Base-by-base conservation (phyloP, 2,888 invertebrate genomes). In the Apamea monoglypha region DNA sequence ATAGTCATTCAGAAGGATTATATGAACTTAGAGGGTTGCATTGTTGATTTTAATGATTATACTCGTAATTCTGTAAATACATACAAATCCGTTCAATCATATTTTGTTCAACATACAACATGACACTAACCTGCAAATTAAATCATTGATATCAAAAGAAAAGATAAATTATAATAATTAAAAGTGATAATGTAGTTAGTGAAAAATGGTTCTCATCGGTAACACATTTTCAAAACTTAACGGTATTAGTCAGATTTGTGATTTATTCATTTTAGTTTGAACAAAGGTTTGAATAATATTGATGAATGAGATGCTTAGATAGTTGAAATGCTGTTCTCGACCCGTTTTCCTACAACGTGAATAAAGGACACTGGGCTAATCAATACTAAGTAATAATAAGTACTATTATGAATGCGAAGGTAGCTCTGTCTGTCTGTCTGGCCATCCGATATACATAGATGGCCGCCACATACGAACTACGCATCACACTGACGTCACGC, bases 161-260 rank as follows among this genome's bases (percentile, higher is more conserved):
- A 56, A 25, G 2, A 18, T 50, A 0, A 18, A 50, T 50, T 50
- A 18, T 18, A 50, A 18, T 50, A 50, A 50, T 50, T 18, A 18
- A 18, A 50, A 50, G 50, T 18, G 50, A 50, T 7, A 6, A 2
- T 50, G 18, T 56, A 25, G 25, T 56, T 56, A 3, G 32, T 68
- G 47, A 59, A 14, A 79, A 84, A 83, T 74, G 10, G 21, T 40
- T 77, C 21, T 78, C 47, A 74, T 56, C 50, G 12, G 21, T 66
- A 6, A 6, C 7, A 81, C 71, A 29, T 71, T 67, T 68, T 72
- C 61, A 73, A 53, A 83, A 87, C 71, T 83, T 84, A 53, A 16
- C 21, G 68, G 74, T 74, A 78, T 75, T n/a, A 84, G 47, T 74
- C 7, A 59, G n/a, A 21, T 47, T 6, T 10, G 36, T 83, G 47